Conservation (phyloP, 1,140 invertebrate genomes). For the Hypothenemus hampei region DNA sequence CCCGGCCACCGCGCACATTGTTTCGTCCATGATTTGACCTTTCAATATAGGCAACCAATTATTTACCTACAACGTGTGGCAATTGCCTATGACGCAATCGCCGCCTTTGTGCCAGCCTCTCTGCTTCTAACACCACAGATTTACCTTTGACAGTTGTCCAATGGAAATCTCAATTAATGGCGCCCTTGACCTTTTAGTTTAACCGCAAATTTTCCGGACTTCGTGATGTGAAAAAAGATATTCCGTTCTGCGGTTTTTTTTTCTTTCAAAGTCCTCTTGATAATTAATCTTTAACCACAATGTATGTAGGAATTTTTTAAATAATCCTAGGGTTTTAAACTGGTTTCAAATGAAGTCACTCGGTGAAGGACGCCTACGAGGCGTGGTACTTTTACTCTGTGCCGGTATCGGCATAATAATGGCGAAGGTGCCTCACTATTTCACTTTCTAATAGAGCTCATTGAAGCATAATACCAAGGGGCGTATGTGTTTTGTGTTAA, state of each 20-base stretch:
- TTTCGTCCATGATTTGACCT: no score
- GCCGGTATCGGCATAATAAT: conserved; percentile 2
- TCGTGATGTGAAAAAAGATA: neutral
- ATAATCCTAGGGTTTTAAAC: neutral
- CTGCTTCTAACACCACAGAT: no score
- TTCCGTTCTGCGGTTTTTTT: no score
- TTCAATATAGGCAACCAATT: no score
- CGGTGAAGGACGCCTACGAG: conserved; percentile 19
- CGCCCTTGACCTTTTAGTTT: neutral
- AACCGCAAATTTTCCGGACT: neutral
- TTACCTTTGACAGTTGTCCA: no score
- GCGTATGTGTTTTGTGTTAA: neutral
- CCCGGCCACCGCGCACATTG: no score
- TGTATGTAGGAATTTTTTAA: neutral
- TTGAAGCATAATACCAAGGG: neutral
- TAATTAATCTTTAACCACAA: neutral
- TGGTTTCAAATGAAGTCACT: conserved; percentile 8
- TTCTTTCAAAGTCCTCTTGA: neutral
- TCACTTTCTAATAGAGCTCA: neutral
- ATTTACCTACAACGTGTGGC: no score
- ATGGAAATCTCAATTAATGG: neutral
- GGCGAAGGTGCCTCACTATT: neutral
- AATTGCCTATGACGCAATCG: no score
- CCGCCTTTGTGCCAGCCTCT: no score
- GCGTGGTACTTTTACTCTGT: conserved; percentile 24